Conservation (phyloP, 2,888 invertebrate species). For the Lissonota sp. region DNA sequence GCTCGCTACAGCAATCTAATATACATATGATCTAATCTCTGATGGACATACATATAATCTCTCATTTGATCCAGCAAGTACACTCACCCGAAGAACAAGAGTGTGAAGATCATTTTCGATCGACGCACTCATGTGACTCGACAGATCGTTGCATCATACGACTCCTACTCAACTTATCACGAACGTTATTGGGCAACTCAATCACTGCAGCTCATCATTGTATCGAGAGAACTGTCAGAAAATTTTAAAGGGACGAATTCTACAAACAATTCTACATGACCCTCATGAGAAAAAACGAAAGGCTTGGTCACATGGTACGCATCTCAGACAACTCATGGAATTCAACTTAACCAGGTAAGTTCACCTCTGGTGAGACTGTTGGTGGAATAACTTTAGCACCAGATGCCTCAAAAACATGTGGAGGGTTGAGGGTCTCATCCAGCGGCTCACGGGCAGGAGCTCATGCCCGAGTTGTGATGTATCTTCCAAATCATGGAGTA, state of each 20-base stretch:
- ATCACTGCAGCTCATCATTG: constrained; percentile 5
- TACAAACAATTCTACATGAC: constrained; percentile 29
- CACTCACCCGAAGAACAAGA: constrained; percentile 26
- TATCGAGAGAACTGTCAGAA: constrained; percentile 11
- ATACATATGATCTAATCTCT: no score
- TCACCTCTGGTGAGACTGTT: background rate
- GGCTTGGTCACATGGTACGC: constrained; percentile 46
- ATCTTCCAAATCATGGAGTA: no score
- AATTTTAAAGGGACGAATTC: background rate
- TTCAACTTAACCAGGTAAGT: background rate
- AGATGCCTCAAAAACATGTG: background rate
- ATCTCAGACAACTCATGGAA: background rate
- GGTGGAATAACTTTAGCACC: background rate
- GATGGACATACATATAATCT: no score
- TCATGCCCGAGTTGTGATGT: no score
- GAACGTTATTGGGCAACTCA: constrained; percentile 15
- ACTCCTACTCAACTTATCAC: constrained; percentile 17
- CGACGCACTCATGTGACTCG: constrained; percentile 40
- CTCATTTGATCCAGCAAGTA: no score
- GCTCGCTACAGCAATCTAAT: no score
- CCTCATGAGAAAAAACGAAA: constrained; percentile 46
- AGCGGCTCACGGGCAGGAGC: no score
- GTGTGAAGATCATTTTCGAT: constrained; percentile 39
- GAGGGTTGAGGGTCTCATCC: constrained; percentile 1
- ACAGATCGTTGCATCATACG: constrained; percentile 46